Evolutionary conservation across 2,113 vertebrate species (phyloP).

Genomic region (Caranx ignobilis): DNA sequence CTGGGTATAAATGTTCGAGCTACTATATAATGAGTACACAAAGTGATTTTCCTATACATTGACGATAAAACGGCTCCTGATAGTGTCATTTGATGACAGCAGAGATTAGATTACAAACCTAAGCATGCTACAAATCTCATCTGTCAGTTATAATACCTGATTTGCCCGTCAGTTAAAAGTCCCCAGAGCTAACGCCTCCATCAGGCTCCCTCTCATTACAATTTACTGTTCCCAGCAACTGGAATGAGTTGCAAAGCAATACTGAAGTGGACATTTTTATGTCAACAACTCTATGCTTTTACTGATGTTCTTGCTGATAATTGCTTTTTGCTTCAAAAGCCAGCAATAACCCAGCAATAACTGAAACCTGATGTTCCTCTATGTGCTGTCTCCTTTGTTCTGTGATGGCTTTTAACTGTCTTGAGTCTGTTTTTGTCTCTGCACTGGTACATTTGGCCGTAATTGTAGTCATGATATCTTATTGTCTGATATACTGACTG

Average conservation of each 20-base stretch:
- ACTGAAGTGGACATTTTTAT: slow-evolving; percentile 75
- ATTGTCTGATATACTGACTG: slow-evolving; percentile 40
- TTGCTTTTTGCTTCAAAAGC: slow-evolving; percentile 69
- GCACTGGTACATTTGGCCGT: slow-evolving; percentile 42
- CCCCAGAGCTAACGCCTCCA: slow-evolving; percentile 72
- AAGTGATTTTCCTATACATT: slow-evolving; percentile 40
- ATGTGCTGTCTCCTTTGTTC: slow-evolving; percentile 51
- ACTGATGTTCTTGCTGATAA: slow-evolving; percentile 69
- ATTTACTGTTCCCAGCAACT: slow-evolving; percentile 73
- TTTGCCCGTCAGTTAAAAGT: slow-evolving; percentile 72
- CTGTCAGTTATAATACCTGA: slow-evolving; percentile 69
- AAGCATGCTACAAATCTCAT: slow-evolving; percentile 70
- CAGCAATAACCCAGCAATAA: slow-evolving; percentile 68
- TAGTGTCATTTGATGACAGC: slow-evolving; percentile 56
- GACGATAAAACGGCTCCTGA: slow-evolving; percentile 45
- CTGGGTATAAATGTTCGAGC: slow-evolving; percentile 16
- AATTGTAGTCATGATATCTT: slow-evolving; percentile 47
- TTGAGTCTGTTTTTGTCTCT: slow-evolving; percentile 49
- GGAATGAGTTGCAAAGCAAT: slow-evolving; percentile 69
- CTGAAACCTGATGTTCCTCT: slow-evolving; percentile 60
- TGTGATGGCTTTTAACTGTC: slow-evolving; percentile 55
- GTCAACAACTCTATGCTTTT: slow-evolving; percentile 71
- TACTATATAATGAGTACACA: slow-evolving; percentile 4
- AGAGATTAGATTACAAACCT: slow-evolving; percentile 65
- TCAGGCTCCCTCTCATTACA: slow-evolving; percentile 73